Evolutionary conservation across 2,888 invertebrate genomes (phyloP).

Genomic region (Erebia epiphron): DNA sequence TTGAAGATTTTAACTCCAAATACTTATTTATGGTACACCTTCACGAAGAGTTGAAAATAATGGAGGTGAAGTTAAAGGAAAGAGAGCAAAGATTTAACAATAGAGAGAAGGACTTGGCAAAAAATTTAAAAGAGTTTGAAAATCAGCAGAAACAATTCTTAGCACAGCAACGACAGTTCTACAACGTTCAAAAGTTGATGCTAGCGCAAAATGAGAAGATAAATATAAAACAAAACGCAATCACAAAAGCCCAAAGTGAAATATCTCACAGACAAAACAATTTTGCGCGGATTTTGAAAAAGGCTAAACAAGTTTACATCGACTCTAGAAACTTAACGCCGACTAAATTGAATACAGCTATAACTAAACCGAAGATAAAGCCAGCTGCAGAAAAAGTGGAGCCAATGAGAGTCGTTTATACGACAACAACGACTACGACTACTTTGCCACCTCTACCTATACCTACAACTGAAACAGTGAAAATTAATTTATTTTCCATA

Average conservation of each 20-base stretch:
- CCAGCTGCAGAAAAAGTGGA: conserved; percentile 31
- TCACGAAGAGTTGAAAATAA: conserved; percentile 54
- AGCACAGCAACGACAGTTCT: conserved; percentile 68
- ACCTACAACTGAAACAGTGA: conserved; percentile 56
- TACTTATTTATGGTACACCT: conserved; percentile 56
- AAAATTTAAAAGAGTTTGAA: conserved; percentile 64
- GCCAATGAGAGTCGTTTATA: conserved; percentile 4
- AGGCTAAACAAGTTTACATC: conserved; percentile 61
- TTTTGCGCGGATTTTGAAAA: conserved; percentile 68
- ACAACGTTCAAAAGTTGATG: conserved; percentile 68
- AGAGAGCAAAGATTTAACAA: conserved; percentile 55
- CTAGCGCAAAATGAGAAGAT: conserved; percentile 71
- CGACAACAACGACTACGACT: conserved; percentile 25
- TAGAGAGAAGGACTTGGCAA: conserved; percentile 59
- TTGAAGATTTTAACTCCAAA: conserved; percentile 64
- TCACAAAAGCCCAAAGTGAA: conserved; percentile 69
- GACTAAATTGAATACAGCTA: conserved; percentile 34
- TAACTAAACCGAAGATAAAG: conserved; percentile 27
- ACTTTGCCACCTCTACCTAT: conserved; percentile 40
- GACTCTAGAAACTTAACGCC: conserved; percentile 46
- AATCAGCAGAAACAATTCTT: conserved; percentile 70
- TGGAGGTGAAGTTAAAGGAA: conserved; percentile 51
- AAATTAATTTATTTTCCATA: conserved; percentile 69
- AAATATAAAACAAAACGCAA: conserved; percentile 63
- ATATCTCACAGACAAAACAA: conserved; percentile 71